Conservation (phyloP, 2,888 invertebrate species). For the Gryllus longicercus region DNA sequence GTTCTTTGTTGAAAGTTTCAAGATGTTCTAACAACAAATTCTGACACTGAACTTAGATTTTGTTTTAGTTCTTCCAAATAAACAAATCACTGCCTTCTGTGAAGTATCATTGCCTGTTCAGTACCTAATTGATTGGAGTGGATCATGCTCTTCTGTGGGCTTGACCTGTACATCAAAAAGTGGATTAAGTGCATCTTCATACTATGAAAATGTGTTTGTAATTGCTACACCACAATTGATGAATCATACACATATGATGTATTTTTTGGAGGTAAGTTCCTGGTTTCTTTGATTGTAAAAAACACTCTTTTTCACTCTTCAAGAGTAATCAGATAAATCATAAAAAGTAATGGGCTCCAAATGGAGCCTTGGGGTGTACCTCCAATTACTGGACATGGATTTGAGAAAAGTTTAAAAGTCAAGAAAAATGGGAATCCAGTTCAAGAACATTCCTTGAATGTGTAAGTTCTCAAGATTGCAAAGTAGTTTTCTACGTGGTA, state of each 20-base stretch:
- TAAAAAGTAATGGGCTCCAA: no score
- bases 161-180: constrained; percentile 37
- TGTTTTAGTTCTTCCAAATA: constrained; percentile 33
- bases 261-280: constrained; percentile 11
- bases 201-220: constrained; percentile 26
- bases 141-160: constrained; percentile 26
- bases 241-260: constrained; percentile 11
- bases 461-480: no score
- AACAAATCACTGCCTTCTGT: constrained; percentile 26
- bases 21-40: no score
- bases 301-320: no score
- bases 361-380: no score
- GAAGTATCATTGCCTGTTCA: constrained; percentile 26
- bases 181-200: constrained; percentile 34
- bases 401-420: no score
- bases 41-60: not conserved
- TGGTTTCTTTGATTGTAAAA: not conserved
- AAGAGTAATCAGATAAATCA: no score
- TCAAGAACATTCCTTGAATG: no score
- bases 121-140: constrained; percentile 31
- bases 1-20: no score
- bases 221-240: constrained; percentile 25
- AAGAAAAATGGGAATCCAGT: no score
- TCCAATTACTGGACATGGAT: no score
- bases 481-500: no score